Percentiles rank a stretch among this genome's conserved stretches.
Conservation (phyloP, 1,140 invertebrate species). For the Trichoplusia ni region DNA sequence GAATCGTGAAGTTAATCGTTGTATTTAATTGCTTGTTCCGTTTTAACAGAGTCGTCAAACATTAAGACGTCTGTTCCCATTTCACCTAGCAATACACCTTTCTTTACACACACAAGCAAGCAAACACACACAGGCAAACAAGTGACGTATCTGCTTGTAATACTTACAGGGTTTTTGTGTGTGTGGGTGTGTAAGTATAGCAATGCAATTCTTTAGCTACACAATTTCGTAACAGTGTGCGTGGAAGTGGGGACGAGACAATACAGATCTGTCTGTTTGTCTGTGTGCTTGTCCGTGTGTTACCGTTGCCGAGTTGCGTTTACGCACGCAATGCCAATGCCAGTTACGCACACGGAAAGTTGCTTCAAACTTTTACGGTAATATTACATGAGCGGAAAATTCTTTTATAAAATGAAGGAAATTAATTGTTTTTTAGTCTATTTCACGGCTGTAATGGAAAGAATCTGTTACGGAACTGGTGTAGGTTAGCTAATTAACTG, state of each 20-base stretch:
- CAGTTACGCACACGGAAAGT: slow-evolving; percentile 70
- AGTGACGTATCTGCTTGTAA: slow-evolving; percentile 18
- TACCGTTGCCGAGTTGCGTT: slow-evolving; percentile 61
- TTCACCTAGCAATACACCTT: slow-evolving; percentile 77
- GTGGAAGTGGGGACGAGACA: slow-evolving; percentile 20
- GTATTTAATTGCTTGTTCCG: slow-evolving; percentile 54
- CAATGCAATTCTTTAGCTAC: slow-evolving; percentile 38
- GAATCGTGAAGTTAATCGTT: slow-evolving; percentile 13
- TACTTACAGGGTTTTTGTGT: slow-evolving; percentile 10
- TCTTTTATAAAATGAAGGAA: slow-evolving; percentile 53
- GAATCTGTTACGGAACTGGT: slow-evolving; percentile 9
- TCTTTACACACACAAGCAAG: slow-evolving; percentile 71
- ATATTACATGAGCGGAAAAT: slow-evolving; percentile 75
- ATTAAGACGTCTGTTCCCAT: slow-evolving; percentile 63
- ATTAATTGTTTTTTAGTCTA: slow-evolving; percentile 45
- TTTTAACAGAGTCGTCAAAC: slow-evolving; percentile 55
- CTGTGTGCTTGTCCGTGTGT: slow-evolving; percentile 34
- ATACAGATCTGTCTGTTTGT: slow-evolving; percentile 37
- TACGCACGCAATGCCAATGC: slow-evolving; percentile 78
- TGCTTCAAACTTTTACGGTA: slow-evolving; percentile 62
- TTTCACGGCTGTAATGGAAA: slow-evolving; percentile 31
- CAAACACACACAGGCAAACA: slow-evolving; percentile 21
- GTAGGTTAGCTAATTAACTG: not conserved
- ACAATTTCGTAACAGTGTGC: slow-evolving; percentile 34
- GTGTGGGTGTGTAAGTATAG: slow-evolving; percentile 12